Conservation (phyloP, 2,797 vertebrate species). For the Cuniculus paca region DNA sequence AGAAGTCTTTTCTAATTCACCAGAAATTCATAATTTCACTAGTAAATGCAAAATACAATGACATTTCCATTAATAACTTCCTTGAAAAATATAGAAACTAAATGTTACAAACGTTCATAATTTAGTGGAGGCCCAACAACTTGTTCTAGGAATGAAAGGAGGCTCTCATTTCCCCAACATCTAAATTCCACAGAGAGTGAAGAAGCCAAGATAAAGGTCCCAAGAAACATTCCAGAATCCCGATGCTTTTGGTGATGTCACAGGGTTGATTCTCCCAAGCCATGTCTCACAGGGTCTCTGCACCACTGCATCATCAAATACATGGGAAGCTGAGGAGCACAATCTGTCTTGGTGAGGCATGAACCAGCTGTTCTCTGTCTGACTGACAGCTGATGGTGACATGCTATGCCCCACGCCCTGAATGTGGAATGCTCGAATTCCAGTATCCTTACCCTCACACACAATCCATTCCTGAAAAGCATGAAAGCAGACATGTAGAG, state of each 20-base stretch:
- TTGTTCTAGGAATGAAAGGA: background rate
- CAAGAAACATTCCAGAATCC: background rate
- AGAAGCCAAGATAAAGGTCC: background rate
- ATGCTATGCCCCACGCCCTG: fast-evolving
- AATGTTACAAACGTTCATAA: background rate
- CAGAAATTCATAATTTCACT: background rate
- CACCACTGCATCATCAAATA: background rate
- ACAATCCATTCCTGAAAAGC: background rate
- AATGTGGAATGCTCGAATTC: background rate
- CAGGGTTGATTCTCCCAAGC: background rate
- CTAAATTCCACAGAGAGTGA: background rate
- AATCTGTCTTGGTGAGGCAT: too few relatives aligned
- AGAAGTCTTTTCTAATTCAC: background rate
- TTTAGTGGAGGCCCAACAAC: background rate
- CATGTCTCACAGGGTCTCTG: background rate
- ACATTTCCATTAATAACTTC: background rate
- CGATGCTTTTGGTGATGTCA: background rate
- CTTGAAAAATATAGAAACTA: background rate
- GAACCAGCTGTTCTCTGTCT: background rate
- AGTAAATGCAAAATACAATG: constrained; percentile 30
- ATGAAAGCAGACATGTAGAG: background rate
- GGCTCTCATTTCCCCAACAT: background rate
- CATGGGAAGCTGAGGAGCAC: background rate
- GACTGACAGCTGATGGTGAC: background rate
- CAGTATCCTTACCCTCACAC: background rate